A percentile compares a stretch with the other conserved stretches of the same genome.
phyloP scores from a whole-genome alignment of 1,140 invertebrate genomes.

The Odontomachus brunneus region DNA sequence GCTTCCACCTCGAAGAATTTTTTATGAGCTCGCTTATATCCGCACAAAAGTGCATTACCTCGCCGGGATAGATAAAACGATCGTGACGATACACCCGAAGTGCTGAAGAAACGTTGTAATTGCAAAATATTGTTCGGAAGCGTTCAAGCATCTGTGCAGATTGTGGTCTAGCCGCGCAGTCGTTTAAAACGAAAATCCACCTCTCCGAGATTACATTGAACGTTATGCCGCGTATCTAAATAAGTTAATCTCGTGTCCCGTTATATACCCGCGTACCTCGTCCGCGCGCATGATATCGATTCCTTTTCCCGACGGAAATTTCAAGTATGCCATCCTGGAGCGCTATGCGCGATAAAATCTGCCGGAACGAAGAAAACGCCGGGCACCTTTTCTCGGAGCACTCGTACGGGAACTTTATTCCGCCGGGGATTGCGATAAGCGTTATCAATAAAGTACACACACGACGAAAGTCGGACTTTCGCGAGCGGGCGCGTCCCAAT shows the following conservation, averaged over 20 bases:
- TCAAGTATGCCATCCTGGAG: constrained; percentile 52
- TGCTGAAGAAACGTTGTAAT: background rate
- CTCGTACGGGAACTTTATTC: constrained; percentile 48
- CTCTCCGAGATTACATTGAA: constrained; percentile 12
- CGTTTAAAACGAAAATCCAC: constrained; percentile 16
- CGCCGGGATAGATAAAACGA: background rate
- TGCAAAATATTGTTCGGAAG: background rate
- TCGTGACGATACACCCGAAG: background rate
- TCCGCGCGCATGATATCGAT: constrained; percentile 46
- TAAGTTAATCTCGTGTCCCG: constrained; percentile 35
- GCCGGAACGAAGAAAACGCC: constrained; percentile 51
- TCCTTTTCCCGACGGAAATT: constrained; percentile 39
- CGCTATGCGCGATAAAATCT: constrained; percentile 52
- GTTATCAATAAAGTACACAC: constrained; percentile 70
- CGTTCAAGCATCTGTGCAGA: too few species aligned
- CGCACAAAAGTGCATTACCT: background rate
- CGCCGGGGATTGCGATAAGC: constrained; percentile 64
- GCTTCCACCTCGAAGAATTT: background rate
- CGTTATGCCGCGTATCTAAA: constrained; percentile 25
- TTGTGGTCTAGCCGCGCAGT: background rate
- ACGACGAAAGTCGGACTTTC: constrained; percentile 59
- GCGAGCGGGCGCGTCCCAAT: constrained; percentile 65
- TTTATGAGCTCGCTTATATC: background rate
- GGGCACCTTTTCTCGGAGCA: constrained; percentile 28
- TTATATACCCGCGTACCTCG: constrained; percentile 22